Evolutionary conservation across 2,797 vertebrate genomes (phyloP), one percentile per base, ranked within the genome.

Genomic region (Pterois miles): DNA sequence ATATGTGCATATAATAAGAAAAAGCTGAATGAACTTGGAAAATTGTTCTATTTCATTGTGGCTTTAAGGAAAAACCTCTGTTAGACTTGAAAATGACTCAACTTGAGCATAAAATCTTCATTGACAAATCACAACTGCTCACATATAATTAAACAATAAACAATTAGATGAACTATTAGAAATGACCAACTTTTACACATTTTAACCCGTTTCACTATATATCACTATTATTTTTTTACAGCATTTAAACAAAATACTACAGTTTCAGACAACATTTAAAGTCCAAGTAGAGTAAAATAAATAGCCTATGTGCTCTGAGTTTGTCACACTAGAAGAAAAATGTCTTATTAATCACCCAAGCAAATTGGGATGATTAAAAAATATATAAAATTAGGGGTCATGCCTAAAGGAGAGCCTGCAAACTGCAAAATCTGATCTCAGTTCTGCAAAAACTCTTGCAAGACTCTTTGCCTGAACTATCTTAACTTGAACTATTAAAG

Each of bases 271-370:
- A 16, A 43, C 40, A n/a, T n/a, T 43, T 43, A 43, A 43, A 0
- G 40, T 43, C 3, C 18, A 18, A 3, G 40, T 20, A 0, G 18
- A 43, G 40, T 16, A 43, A 43, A 0, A 43, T 43, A 0, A 18
- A 43, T 43, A 43, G n/a, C n/a, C n/a, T 0, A 16, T 3, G 0
- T 18, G 40, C n/a, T n/a, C n/a, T 43, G 40, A 43, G 40, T 0
- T 18, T 43, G 40, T 43, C 40, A 43, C 40, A 43, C 16, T 16
- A 43, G 6, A 43, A 43, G 40, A 43, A 43, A 43, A 43, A 8
- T 18, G 0, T 43, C 0, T 43, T 43, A 43, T 43, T 0, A 43
- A 43, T 16, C 40, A 43, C 40, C 40, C 3, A 43, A 0, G 6
- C 40, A 43, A 14, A 43, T 43, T 43, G 18, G 40, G 18, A 43